phyloP scores from a whole-genome alignment of 1,140 invertebrate species.

The Eupristina koningsbergeri region DNA sequence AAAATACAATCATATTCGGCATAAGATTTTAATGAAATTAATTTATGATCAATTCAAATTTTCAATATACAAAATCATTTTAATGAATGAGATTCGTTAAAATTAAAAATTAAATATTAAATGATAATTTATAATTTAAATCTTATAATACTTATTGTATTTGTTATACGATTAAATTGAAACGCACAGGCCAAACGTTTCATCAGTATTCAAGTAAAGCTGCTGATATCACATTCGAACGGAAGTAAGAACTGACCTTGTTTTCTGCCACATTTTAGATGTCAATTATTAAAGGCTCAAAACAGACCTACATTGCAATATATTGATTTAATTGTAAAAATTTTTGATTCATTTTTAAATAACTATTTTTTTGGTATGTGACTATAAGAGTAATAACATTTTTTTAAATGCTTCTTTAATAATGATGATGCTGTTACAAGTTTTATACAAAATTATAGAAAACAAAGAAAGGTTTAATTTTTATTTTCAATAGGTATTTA shows the following conservation, averaged over 20 bases:
- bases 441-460: too few relatives aligned
- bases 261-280: slow-evolving; percentile 23
- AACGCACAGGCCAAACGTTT: not conserved
- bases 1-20: too few relatives aligned
- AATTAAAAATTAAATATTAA: not conserved
- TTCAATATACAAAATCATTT: too few relatives aligned
- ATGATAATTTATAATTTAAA: not conserved
- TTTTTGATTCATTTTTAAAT: not conserved
- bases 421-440: too few relatives aligned
- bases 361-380: not conserved
- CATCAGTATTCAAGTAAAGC: slow-evolving; percentile 40
- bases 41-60: too few relatives aligned
- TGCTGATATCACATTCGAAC: slow-evolving; percentile 35
- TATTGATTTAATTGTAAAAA: not conserved
- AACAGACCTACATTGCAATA: slow-evolving; percentile 31
- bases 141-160: not conserved
- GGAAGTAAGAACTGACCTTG: slow-evolving; percentile 39
- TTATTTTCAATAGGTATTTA: too few relatives aligned
- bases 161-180: not conserved
- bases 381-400: too few relatives aligned
- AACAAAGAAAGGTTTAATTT: too few relatives aligned
- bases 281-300: slow-evolving; percentile 22
- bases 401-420: too few relatives aligned
- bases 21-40: too few relatives aligned
- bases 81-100: too few relatives aligned